Conservation (phyloP, 2,113 vertebrate genomes). For the Conger conger region DNA sequence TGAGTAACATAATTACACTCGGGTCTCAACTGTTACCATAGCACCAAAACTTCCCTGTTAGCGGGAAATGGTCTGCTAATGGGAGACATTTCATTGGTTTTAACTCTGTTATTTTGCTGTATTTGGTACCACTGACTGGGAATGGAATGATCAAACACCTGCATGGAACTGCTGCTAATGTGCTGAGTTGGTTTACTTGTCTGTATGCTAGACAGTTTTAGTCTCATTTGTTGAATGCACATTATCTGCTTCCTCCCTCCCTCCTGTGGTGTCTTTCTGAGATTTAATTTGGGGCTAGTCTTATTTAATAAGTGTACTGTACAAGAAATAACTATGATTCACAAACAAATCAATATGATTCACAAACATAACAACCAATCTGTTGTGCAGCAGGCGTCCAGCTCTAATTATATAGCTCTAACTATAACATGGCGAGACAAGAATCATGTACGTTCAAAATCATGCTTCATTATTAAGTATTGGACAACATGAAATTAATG, state of each 20-base stretch:
- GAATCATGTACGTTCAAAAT: too few species aligned
- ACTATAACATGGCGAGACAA: not conserved
- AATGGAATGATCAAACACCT: not conserved
- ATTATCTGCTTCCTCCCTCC: too few species aligned
- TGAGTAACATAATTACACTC: too few species aligned
- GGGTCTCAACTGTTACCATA: too few species aligned
- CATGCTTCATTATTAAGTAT: too few species aligned
- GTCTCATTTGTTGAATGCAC: not conserved
- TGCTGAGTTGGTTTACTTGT: not conserved
- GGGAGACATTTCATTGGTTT: too few species aligned
- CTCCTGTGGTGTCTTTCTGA: not conserved
- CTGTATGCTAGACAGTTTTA: not conserved
- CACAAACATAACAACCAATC: not conserved
- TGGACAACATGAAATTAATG: too few species aligned
- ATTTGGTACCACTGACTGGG: too few species aligned
- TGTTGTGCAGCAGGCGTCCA: not conserved
- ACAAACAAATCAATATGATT: not conserved
- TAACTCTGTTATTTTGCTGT: too few species aligned
- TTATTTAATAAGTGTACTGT: not conserved
- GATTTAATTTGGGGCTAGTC: not conserved
- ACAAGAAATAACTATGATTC: not conserved
- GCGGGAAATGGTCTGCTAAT: too few species aligned
- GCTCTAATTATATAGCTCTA: not conserved
- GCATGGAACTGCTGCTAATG: not conserved
- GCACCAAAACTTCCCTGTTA: too few species aligned